A percentile compares a stretch with the other conserved stretches of the same genome.
phyloP scores from a whole-genome alignment of 2,888 invertebrate genomes.

The Archaeoteleia sp. region DNA sequence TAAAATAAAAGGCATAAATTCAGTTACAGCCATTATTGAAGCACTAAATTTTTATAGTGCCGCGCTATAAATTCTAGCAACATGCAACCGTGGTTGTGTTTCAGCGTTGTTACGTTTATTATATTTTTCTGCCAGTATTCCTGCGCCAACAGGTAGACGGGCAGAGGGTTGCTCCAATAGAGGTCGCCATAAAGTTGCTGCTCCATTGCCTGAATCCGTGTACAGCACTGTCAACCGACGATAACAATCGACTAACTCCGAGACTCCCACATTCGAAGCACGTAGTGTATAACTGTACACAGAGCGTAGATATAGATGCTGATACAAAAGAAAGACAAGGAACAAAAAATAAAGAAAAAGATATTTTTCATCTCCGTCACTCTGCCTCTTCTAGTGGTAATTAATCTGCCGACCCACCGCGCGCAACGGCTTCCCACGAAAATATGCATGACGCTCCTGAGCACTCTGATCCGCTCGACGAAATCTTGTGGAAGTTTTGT shows the following conservation, averaged over 20 bases:
- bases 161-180: constrained; percentile 45
- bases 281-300: constrained; percentile 44
- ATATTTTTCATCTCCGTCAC: constrained; percentile 29
- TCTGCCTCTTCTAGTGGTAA: constrained; percentile 32
- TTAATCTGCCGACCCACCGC: constrained; percentile 25
- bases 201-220: constrained; percentile 45
- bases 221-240: constrained; percentile 45
- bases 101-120: constrained; percentile 36
- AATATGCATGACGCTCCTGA: constrained; percentile 30
- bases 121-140: constrained; percentile 41
- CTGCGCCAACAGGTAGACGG: constrained; percentile 44
- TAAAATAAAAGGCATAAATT: no score
- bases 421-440: constrained; percentile 30
- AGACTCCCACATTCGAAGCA: constrained; percentile 47
- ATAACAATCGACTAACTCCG: constrained; percentile 40
- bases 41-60: no score
- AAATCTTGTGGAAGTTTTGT: no score
- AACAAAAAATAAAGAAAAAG: constrained; percentile 10
- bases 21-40: no score
- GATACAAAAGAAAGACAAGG: constrained; percentile 13
- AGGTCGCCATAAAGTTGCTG: constrained; percentile 51
- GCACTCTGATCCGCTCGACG: neutral
- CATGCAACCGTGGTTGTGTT: constrained; percentile 7
- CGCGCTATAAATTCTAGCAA: constrained; percentile 12
- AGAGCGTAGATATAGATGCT: constrained; percentile 41